Conservation (phyloP, 2,113 vertebrate species). For the Ictalurus furcatus region DNA sequence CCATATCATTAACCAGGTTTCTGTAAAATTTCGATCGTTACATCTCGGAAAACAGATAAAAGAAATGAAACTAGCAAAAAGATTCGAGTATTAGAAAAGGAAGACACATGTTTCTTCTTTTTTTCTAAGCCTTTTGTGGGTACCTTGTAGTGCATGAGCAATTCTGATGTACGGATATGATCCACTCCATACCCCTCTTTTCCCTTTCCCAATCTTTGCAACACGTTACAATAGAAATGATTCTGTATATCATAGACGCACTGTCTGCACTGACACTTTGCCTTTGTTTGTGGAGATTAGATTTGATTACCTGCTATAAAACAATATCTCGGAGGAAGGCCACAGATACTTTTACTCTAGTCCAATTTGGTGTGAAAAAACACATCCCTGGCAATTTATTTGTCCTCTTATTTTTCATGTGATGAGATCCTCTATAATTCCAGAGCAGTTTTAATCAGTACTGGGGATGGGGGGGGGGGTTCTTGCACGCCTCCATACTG, state of each 20-base stretch:
- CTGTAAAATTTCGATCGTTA: too few species aligned
- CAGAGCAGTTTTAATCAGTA: not conserved
- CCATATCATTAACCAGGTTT: too few species aligned
- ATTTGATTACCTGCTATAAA: not conserved
- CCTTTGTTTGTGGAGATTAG: not conserved
- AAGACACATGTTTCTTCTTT: too few species aligned
- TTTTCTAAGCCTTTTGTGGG: not conserved
- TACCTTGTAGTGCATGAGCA: not conserved
- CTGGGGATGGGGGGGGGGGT: not conserved
- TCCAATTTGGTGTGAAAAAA: not conserved
- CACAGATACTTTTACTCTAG: not conserved
- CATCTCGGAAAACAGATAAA: too few species aligned
- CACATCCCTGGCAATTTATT: not conserved
- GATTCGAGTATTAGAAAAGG: too few species aligned
- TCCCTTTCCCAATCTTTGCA: not conserved
- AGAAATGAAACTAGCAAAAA: too few species aligned
- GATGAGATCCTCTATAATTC: not conserved
- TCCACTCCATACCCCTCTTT: not conserved
- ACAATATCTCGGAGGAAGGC: not conserved
- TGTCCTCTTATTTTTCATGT: not conserved
- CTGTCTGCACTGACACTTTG: not conserved
- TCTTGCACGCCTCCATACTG: not conserved
- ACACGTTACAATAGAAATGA: not conserved
- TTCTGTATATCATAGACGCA: not conserved
- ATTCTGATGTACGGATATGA: too few species aligned